Evolutionary conservation across 2,797 vertebrate species (phyloP).

Genomic region (Apogon talboti): DNA sequence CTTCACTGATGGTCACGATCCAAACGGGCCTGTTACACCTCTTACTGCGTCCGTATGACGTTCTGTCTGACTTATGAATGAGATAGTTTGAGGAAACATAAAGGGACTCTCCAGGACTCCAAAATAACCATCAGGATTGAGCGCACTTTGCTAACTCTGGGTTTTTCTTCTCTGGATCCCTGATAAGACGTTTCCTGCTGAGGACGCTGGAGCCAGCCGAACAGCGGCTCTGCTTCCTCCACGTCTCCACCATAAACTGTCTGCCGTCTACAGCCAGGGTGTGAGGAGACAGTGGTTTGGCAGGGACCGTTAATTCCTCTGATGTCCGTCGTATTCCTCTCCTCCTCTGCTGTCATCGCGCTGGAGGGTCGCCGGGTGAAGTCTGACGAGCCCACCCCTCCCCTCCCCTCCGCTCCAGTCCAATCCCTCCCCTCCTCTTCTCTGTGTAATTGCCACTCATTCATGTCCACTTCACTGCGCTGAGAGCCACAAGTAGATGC

Average conservation of each 20-base stretch:
- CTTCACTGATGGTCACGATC: too few species aligned
- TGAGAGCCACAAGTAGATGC: slow-evolving; percentile 1
- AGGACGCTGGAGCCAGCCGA: slow-evolving; percentile 1
- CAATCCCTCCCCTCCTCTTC: slow-evolving; percentile 9
- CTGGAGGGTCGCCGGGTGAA: slow-evolving; percentile 38
- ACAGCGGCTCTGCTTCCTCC: slow-evolving; percentile 14
- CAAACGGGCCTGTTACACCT: too few species aligned
- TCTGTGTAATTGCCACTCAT: slow-evolving; percentile 24
- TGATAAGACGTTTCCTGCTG: slow-evolving; percentile 21
- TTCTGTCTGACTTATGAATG: too few species aligned
- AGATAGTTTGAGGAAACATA: too few species aligned
- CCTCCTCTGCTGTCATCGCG: slow-evolving; percentile 41
- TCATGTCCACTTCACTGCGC: slow-evolving; percentile 21
- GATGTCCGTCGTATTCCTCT: slow-evolving; percentile 45
- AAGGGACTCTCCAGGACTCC: too few species aligned
- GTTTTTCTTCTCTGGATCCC: background rate
- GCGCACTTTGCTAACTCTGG: too few species aligned
- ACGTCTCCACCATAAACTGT: slow-evolving; percentile 42
- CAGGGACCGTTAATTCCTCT: slow-evolving; percentile 27
- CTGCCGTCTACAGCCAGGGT: slow-evolving; percentile 37
- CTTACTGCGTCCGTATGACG: too few species aligned
- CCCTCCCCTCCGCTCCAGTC: background rate
- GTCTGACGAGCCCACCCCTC: slow-evolving; percentile 15
- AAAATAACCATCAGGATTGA: too few species aligned
- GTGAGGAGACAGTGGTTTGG: slow-evolving; percentile 73